Evolutionary conservation across 2,113 vertebrate species (phyloP).

Genomic region (human): DNA sequence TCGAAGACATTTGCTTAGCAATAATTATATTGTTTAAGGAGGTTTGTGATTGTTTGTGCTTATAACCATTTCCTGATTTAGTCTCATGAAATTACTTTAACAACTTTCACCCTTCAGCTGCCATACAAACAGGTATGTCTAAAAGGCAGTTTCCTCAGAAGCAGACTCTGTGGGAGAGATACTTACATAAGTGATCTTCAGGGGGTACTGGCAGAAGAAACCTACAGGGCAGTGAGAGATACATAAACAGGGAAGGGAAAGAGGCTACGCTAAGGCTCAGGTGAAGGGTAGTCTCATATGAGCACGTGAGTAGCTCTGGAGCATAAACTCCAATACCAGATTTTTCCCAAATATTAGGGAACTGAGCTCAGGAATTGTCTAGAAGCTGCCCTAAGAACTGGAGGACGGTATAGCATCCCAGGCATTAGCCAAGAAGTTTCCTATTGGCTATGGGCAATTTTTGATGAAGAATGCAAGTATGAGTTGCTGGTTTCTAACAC

Average conservation of each 20-base stretch:
- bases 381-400: neutral
- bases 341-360: neutral
- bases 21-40: neutral
- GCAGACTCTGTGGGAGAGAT: neutral
- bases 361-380: neutral
- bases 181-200: neutral
- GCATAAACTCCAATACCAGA: neutral
- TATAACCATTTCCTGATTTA: neutral
- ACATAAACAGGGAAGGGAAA: neutral
- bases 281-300: neutral
- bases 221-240: neutral
- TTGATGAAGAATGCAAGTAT: neutral
- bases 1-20: neutral
- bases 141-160: neutral
- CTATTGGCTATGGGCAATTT: neutral
- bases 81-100: neutral
- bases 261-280: neutral
- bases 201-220: neutral
- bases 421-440: fast-evolving
- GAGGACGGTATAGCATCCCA: fast-evolving
- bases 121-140: neutral
- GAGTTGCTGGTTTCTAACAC: neutral
- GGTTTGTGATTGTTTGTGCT: neutral
- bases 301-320: neutral
- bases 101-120: neutral